Evolutionary conservation across 2,888 invertebrate species (phyloP).

Genomic region (Syrista parreyssii): DNA sequence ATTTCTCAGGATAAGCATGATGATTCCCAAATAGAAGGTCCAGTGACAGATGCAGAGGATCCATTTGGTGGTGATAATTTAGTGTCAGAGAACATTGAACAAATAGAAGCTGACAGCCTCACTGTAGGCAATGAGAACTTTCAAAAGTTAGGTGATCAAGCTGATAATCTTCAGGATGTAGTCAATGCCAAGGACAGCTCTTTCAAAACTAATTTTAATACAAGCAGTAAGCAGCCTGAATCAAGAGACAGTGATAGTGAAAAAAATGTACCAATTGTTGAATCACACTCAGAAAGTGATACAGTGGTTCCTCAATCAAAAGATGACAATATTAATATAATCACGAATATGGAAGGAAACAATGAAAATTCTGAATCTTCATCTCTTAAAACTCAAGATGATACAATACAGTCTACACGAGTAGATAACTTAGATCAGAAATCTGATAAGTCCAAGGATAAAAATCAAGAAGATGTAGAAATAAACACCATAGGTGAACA

Average conservation of each 20-base stretch:
- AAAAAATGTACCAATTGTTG: not conserved
- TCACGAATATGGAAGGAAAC: not conserved
- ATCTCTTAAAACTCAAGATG: not conserved
- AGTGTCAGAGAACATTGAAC: slow-evolving; percentile 46
- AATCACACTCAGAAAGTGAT: not conserved
- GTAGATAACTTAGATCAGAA: slow-evolving; percentile 12
- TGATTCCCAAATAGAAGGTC: slow-evolving; percentile 55
- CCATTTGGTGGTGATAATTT: slow-evolving; percentile 59
- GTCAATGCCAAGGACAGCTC: slow-evolving; percentile 41
- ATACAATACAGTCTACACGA: not conserved
- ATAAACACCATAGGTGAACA: slow-evolving; percentile 45
- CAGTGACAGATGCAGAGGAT: slow-evolving; percentile 59
- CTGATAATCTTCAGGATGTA: slow-evolving; percentile 54
- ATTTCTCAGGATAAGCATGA: slow-evolving; percentile 58
- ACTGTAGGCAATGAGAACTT: slow-evolving; percentile 67
- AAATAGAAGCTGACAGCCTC: slow-evolving; percentile 47
- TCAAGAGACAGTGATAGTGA: not conserved
- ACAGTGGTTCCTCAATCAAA: not conserved
- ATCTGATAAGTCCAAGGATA: slow-evolving; percentile 10
- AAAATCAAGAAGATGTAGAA: slow-evolving; percentile 23
- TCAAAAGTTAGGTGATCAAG: slow-evolving; percentile 70
- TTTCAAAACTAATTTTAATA: slow-evolving; percentile 14
- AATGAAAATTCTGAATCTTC: not conserved
- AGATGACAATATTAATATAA: not conserved
- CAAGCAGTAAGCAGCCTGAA: not conserved